Base-by-base conservation (phyloP, 2,113 vertebrate genomes). In the Zingel zingel region DNA sequence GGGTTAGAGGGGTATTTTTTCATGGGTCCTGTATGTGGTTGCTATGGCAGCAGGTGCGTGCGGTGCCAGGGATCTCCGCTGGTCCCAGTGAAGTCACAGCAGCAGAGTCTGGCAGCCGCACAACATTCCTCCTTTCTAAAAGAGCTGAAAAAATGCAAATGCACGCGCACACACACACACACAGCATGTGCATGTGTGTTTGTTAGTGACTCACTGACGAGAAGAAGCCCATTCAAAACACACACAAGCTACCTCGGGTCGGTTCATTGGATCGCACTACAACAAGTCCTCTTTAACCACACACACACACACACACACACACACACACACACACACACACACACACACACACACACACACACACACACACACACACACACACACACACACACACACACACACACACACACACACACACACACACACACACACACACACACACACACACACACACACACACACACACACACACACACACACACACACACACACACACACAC, bases 51-150 rank as follows among this genome's bases (percentile, higher is more conserved):
- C 85, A 73, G 51, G 84, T 82, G 77, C 69, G 70, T 69, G 81
- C 57, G 16, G 54, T 81, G 84, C 79, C 84, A 89, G 88, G 74
- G 89, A 93, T 93, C 90, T 89, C 83, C 82, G 15, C 73, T 56
- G 77, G 85, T 88, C 87, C 79, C 61, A 66, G 74, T 93, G 91
- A 94, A 92, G 87, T 94, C 88, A 90, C 81, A 65, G 79, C 74
- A 74, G 83, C 66, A n/a, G 39, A 78, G 43, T 78, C 83, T 92
- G 89, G 89, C 90, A 93, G 83, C 67, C 68, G 56, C 56, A 75
- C 61, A 58, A 43, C 89, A 92, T 94, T 94, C 90, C 88, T 92
- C 58, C 57, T 23, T 78, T 83, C 27, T 73, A 70, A 87, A 61
- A 61, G 80, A 74, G 72, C 78, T 72, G 45, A 61, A 83, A 83